Evolutionary conservation across 2,113 vertebrate genomes (phyloP), one percentile per base, ranked within the genome.

Genomic region (Silurus meridionalis): DNA sequence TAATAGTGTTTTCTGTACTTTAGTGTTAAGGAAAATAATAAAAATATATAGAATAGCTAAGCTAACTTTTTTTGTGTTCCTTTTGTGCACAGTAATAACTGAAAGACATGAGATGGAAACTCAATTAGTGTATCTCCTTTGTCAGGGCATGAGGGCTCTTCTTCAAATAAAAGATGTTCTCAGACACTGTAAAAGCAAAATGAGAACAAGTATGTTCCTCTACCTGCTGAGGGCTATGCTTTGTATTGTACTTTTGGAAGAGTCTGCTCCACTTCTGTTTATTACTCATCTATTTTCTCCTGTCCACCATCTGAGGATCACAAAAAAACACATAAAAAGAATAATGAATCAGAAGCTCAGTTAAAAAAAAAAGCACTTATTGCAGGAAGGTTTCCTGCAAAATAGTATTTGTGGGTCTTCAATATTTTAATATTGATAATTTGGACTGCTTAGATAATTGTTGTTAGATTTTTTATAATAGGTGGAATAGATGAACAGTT

Each of bases 101-200:
- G 82, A 57, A 82, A 72, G 74, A 85, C 83, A 85, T 89, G 75
- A 89, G 80, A 90, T 85, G 87, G 83, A 87, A 87, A 86, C 85
- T 89, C 72, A 89, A 87, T 90, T 88, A 86, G 80, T 58, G 80
- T 61, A 71, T 52, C 69, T 57, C 60, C 86, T 88, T 80, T 84
- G 55, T 57, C 69, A 82, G 37, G 55, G 23, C 69, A 87, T 53
- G 79, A 72, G 57, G 78, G 37, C 66, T 81, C 85, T 81, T 80
- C 25, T 67, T 87, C 83, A 85, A 77, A 84, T 75, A 67, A 84
- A 61, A 87, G 74, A 87, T 80, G 25, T 86, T 80, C 74, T 87
- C 6, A 69, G 69, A 86, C 53, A 80, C 80, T 66, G 53, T 69
- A 82, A 84, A 89, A 90, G 55, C 75, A 75, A 78, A 81, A 85